A percentile compares a stretch with the other conserved stretches of the same genome.
Evolutionary conservation across 2,888 invertebrate species (phyloP).

Genomic region (Schizaphis graminum): DNA sequence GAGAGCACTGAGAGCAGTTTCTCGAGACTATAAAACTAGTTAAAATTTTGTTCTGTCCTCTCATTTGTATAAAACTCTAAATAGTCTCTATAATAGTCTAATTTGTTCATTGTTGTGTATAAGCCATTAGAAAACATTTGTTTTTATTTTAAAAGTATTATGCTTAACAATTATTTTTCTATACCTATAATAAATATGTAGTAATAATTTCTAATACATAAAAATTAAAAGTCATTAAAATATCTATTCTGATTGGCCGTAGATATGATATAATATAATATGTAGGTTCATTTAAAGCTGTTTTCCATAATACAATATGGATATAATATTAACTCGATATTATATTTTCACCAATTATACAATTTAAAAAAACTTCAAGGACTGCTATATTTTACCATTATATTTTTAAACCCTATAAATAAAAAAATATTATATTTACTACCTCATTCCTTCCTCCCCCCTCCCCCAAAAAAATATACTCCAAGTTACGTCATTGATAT

Average conservation of each 20-base stretch:
- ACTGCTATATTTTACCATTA: background rate
- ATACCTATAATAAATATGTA: background rate
- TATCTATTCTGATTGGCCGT: background rate
- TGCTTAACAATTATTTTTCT: background rate
- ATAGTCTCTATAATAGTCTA: too few relatives aligned
- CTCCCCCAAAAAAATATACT: background rate
- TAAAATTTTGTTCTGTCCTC: too few relatives aligned
- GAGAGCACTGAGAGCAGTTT: too few relatives aligned
- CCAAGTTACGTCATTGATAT: background rate
- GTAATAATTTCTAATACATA: background rate
- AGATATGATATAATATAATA: background rate
- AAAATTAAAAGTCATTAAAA: background rate
- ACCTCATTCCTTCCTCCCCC: too few relatives aligned
- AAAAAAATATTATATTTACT: background rate
- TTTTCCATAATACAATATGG: background rate
- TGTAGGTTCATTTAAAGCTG: background rate
- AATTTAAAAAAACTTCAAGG: background rate
- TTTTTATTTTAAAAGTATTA: background rate
- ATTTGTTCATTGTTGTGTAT: too few relatives aligned
- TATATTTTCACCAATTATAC: background rate
- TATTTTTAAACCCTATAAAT: background rate
- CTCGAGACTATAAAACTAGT: too few relatives aligned
- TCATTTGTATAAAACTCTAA: too few relatives aligned
- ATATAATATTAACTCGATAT: background rate
- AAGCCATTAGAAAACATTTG: background rate